A percentile compares a stretch with the other conserved stretches of the same genome.
Evolutionary conservation across 2,797 vertebrate genomes (phyloP).

Genomic region (Sebastes goodei): DNA sequence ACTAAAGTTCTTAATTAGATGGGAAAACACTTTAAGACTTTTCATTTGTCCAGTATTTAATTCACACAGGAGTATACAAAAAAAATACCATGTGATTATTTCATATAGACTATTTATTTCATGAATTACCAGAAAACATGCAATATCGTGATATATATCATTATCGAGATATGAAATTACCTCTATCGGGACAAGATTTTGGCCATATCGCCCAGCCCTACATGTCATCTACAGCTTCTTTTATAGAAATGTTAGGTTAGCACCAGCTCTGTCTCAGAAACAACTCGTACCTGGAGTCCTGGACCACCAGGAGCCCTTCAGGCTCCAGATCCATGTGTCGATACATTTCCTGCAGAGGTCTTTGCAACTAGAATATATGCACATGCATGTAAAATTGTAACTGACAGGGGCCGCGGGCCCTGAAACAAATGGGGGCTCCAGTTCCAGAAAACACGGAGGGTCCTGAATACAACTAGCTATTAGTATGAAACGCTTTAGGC

Average conservation of each 20-base stretch:
- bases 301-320: slow-evolving; percentile 22
- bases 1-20: too few species aligned
- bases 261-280: not conserved
- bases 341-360: slow-evolving; percentile 37
- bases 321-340: slow-evolving; percentile 30
- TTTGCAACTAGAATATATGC: slow-evolving; percentile 31
- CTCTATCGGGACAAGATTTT: too few species aligned
- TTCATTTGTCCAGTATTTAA: too few species aligned
- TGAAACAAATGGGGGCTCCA: slow-evolving; percentile 52
- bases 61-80: too few species aligned
- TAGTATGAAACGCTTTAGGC: slow-evolving; percentile 55
- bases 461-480: slow-evolving; percentile 43
- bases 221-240: not conserved
- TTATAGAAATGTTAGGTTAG: slow-evolving; percentile 5
- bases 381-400: slow-evolving; percentile 55
- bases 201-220: too few species aligned
- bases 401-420: slow-evolving; percentile 54
- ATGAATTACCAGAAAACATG: too few species aligned
- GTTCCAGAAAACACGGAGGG: slow-evolving; percentile 52
- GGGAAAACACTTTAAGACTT: too few species aligned
- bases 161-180: too few species aligned
- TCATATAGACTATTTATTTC: too few species aligned
- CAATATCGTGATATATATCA: too few species aligned
- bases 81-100: too few species aligned
- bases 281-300: not conserved